These are phyloP conservation scores for Nothobranchius kuhntae DNA, from an alignment of 2,113 vertebrate genomes.

Conservation along the genomic window DNA sequence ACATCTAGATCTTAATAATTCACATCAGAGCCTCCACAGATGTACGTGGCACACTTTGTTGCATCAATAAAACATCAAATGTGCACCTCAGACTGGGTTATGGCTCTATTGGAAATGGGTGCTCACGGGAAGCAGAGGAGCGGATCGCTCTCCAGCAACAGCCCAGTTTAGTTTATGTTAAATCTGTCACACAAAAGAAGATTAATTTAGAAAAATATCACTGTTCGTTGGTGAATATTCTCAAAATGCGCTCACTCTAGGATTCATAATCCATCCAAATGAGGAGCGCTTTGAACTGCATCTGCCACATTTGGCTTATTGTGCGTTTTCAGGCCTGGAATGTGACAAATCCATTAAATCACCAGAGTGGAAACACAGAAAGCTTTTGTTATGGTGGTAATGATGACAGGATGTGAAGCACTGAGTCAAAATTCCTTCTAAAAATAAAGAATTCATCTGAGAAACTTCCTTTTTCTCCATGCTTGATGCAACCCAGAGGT, in stretches of 20 bases:
- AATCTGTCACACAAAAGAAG: background rate
- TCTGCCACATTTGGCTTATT: background rate
- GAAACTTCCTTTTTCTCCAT: background rate
- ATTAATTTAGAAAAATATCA: background rate
- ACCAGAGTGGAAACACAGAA: conserved; percentile 12
- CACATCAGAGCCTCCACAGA: conserved; percentile 54
- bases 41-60: conserved; percentile 74
- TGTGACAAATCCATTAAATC: background rate
- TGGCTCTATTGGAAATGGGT: conserved; percentile 18
- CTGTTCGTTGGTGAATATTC: background rate
- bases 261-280: conserved; percentile 5
- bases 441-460: background rate
- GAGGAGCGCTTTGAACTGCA: background rate
- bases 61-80: conserved; percentile 79
- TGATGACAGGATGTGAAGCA: conserved; percentile 10
- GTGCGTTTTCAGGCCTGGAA: background rate
- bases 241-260: conserved; percentile 4
- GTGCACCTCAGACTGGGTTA: conserved; percentile 39
- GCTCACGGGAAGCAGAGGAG: conserved; percentile 8
- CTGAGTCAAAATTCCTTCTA: background rate
- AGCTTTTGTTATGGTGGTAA: conserved; percentile 6
- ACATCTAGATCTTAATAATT: conserved; percentile 72
- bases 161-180: background rate
- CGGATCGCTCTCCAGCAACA: conserved; percentile 1
- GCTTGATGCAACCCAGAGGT: conserved; percentile 3